Percentiles rank a stretch among this genome's conserved stretches.
These are phyloP conservation scores for Parascotia fuliginaria DNA, from an alignment of 2,888 invertebrate species.

Conservation along the genomic window DNA sequence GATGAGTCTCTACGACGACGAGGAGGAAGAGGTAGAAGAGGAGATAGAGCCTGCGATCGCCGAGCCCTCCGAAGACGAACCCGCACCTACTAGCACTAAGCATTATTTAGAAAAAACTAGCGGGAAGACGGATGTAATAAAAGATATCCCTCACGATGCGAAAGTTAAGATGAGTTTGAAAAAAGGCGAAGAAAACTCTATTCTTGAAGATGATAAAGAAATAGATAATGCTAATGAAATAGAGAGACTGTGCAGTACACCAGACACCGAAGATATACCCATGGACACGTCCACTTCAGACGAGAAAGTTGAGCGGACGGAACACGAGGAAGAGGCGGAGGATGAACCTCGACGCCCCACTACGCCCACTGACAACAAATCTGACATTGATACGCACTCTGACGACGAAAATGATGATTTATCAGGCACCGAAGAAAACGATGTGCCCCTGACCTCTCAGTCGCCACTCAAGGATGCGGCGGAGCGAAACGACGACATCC, in stretches of 20 bases:
- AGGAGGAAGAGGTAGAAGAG: conserved; percentile 44
- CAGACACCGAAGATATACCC: conserved; percentile 7
- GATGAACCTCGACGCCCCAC: conserved; percentile 4
- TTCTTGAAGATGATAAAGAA: conserved; percentile 1
- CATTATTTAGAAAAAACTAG: background rate
- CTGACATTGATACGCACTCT: conserved; percentile 8
- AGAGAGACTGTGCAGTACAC: conserved; percentile 2
- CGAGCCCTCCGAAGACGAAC: background rate
- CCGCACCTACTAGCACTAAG: background rate
- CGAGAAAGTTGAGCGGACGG: conserved; percentile 20
- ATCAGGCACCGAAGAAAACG: conserved; percentile 23
- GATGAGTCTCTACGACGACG: conserved; percentile 84
- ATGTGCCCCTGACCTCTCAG: conserved; percentile 2
- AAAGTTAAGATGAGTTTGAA: background rate
- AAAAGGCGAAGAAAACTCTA: background rate
- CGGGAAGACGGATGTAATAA: background rate
- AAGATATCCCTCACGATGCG: background rate
- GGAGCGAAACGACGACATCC: conserved; percentile 46
- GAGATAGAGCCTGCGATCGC: conserved; percentile 39
- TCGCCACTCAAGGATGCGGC: conserved; percentile 15
- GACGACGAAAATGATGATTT: conserved; percentile 15
- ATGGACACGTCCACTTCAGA: conserved; percentile 4
- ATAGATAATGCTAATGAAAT: background rate
- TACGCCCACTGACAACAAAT: background rate
- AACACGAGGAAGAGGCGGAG: background rate